phyloP scores from a whole-genome alignment of 2,797 vertebrate genomes.

The Spinibarbus caldwelli region DNA sequence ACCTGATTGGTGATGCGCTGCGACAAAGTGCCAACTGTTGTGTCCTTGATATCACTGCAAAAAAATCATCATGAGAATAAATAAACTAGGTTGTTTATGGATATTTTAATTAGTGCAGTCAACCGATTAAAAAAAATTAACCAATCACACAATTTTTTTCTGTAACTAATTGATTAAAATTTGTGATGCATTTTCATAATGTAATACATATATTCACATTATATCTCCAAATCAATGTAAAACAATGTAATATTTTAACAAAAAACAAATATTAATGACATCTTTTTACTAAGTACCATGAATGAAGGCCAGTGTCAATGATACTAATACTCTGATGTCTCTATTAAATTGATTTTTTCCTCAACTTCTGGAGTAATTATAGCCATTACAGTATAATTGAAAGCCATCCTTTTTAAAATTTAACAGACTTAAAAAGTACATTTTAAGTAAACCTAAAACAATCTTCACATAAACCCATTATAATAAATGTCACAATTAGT shows the following conservation, averaged over 20 bases:
- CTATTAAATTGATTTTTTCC: too few relatives aligned
- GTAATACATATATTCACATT: background rate
- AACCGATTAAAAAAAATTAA: too few relatives aligned
- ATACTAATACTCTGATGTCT: too few relatives aligned
- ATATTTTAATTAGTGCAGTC: background rate
- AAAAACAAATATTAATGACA: too few relatives aligned
- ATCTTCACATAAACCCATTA: too few relatives aligned
- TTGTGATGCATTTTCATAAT: background rate
- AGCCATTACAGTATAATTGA: background rate
- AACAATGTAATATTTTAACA: background rate
- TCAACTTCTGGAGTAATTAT: background rate
- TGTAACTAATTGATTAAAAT: background rate
- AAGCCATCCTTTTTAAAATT: background rate
- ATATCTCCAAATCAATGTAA: background rate
- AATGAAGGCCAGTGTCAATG: too few relatives aligned
- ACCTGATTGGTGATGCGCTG: constrained; percentile 99
- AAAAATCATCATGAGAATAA: background rate
- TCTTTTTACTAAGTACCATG: too few relatives aligned
- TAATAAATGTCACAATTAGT: too few relatives aligned
- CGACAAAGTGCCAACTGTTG: constrained; percentile 95
- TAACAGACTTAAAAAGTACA: background rate
- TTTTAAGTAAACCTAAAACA: background rate
- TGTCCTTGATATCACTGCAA: constrained; percentile 97
- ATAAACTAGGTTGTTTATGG: background rate
- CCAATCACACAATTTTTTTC: too few relatives aligned